Percentiles rank a stretch among this genome's conserved stretches.
These are phyloP conservation scores for Montipora foliosa DNA, from an alignment of 64 coral and sea anemone genomes.

Conservation along the genomic window DNA sequence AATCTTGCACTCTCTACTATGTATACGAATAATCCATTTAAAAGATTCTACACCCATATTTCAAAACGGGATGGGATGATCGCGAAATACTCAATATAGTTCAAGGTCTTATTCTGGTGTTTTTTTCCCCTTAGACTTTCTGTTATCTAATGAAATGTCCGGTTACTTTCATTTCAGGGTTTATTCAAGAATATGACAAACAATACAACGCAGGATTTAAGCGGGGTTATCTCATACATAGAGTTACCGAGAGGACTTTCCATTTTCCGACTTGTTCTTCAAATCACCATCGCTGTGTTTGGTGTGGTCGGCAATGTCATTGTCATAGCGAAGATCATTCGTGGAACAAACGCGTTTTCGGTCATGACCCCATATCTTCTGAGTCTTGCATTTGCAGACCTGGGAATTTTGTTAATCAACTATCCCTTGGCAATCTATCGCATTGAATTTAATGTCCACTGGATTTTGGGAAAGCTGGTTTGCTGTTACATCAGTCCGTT, in stretches of 20 bases:
- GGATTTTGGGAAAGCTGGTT: neutral
- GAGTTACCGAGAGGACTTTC: neutral
- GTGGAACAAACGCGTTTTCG: slow-evolving; percentile 33
- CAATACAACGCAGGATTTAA: neutral
- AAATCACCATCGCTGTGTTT: slow-evolving; percentile 9
- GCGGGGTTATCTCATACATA: neutral
- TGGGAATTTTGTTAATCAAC: slow-evolving; percentile 42
- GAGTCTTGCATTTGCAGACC: slow-evolving; percentile 47
- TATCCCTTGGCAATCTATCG: neutral
- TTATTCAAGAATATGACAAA: neutral
- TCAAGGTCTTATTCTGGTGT: no score
- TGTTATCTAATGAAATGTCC: no score
- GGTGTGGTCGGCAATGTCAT: slow-evolving; percentile 45
- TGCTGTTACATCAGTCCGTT: slow-evolving; percentile 53
- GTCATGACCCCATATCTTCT: slow-evolving; percentile 46
- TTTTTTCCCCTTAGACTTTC: no score
- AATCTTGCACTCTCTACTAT: no score
- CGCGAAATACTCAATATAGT: no score
- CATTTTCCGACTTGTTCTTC: slow-evolving; percentile 21
- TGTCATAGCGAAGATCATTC: slow-evolving; percentile 24
- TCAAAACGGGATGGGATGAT: no score
- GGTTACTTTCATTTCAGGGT: neutral
- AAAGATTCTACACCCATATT: no score
- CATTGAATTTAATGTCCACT: neutral
- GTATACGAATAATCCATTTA: no score